Conservation (phyloP, 92 coral and sea anemone genomes). For the Paragorgia papillata region DNA sequence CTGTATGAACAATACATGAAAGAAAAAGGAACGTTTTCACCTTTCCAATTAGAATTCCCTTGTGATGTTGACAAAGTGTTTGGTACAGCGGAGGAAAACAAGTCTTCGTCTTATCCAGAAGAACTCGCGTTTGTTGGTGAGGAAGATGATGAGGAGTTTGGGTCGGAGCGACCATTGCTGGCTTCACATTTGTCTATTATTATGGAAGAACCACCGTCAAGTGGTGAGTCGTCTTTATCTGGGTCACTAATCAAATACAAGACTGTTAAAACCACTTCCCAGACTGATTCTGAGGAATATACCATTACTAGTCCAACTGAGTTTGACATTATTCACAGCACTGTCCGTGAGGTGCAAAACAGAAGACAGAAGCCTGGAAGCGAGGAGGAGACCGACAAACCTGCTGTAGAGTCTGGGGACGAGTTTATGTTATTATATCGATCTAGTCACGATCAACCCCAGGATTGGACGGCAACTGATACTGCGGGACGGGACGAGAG, state of each 20-base stretch:
- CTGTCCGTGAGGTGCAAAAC: conserved; percentile 27
- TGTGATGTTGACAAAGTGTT: conserved; percentile 33
- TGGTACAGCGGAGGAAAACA: not conserved
- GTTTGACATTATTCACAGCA: conserved; percentile 31
- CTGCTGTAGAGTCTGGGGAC: not conserved
- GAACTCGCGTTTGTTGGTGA: conserved; percentile 8
- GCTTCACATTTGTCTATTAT: conserved; percentile 33
- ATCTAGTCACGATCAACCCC: not conserved
- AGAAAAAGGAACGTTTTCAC: conserved; percentile 41
- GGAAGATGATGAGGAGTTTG: conserved; percentile 12
- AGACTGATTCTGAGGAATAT: conserved; percentile 6
- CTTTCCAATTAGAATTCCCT: conserved; percentile 31
- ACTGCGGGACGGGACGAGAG: not conserved
- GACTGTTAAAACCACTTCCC: not conserved
- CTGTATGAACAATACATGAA: conserved; percentile 43
- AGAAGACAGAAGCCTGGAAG: conserved; percentile 2
- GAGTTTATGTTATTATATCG: conserved; percentile 39
- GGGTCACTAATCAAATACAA: conserved; percentile 12
- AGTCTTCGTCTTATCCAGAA: conserved; percentile 3
- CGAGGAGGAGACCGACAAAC: not conserved
- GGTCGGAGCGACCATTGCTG: conserved; percentile 8
- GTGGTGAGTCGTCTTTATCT: conserved; percentile 23
- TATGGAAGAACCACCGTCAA: conserved; percentile 38
- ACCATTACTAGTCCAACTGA: conserved; percentile 19
- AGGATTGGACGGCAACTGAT: not conserved